A percentile compares a stretch with the other conserved stretches of the same genome.
Conservation (phyloP, 2,113 vertebrate genomes). For the Lepus timidus region DNA sequence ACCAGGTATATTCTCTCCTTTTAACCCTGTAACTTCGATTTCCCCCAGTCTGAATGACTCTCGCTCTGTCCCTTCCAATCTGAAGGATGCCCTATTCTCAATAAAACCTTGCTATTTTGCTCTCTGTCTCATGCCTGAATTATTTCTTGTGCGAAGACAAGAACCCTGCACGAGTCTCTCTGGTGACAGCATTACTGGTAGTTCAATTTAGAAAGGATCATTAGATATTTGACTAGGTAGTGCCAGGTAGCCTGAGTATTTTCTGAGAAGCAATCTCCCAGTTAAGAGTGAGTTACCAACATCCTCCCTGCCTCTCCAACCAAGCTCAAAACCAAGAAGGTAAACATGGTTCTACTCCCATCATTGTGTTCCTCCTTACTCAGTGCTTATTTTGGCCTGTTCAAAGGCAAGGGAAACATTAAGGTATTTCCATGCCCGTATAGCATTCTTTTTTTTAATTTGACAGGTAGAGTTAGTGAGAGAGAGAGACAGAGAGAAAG, state of each 20-base stretch:
- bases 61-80: too few relatives aligned
- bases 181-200: neutral
- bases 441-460: too few relatives aligned
- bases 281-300: neutral
- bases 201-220: constrained; percentile 17
- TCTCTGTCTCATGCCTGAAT: too few relatives aligned
- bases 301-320: neutral
- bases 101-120: too few relatives aligned
- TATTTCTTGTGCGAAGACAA: too few relatives aligned
- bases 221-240: neutral
- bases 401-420: neutral
- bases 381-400: neutral
- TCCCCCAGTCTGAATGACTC: too few relatives aligned
- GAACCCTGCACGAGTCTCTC: neutral
- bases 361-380: neutral
- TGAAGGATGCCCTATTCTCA: too few relatives aligned
- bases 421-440: neutral
- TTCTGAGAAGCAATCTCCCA: constrained; percentile 5
- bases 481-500: too few relatives aligned
- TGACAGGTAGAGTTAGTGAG: too few relatives aligned
- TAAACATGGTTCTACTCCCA: neutral
- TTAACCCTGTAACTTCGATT: too few relatives aligned
- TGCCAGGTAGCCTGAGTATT: constrained; percentile 16
- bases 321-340: constrained; percentile 1
- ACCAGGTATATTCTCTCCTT: too few relatives aligned